Conservation (phyloP, 2,888 invertebrate species). For the Orchestes rusci region DNA sequence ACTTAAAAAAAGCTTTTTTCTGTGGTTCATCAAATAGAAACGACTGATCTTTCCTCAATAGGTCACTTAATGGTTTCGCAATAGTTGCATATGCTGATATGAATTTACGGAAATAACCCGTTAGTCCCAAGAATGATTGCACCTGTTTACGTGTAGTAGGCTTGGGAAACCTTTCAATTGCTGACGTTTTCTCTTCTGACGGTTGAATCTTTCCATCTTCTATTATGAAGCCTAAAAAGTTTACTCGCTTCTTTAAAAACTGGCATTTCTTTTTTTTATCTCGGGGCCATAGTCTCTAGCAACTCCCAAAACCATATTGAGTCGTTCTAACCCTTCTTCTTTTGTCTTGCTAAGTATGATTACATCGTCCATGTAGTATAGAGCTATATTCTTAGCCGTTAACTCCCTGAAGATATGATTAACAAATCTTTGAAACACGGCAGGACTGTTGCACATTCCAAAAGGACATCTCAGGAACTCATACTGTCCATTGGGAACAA, state of each 20-base stretch:
- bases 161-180: slow-evolving; percentile 29
- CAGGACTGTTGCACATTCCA: too few species aligned
- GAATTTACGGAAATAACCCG: slow-evolving; percentile 37
- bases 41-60: slow-evolving; percentile 23
- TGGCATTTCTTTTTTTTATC: slow-evolving; percentile 38
- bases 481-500: slow-evolving; percentile 37
- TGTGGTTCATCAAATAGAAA: slow-evolving; percentile 23
- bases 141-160: slow-evolving; percentile 30
- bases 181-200: slow-evolving; percentile 25
- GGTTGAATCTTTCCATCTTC: slow-evolving; percentile 27
- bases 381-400: slow-evolving; percentile 15
- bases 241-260: slow-evolving; percentile 30
- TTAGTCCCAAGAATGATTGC: slow-evolving; percentile 34
- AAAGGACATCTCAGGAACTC: too few species aligned
- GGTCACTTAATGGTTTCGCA: slow-evolving; percentile 35
- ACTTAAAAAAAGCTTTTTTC: slow-evolving; percentile 17
- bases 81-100: slow-evolving; percentile 33
- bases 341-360: slow-evolving; percentile 26
- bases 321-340: slow-evolving; percentile 19
- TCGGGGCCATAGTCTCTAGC: slow-evolving; percentile 27
- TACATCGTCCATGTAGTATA: slow-evolving; percentile 29
- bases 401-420: too few species aligned
- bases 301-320: slow-evolving; percentile 9
- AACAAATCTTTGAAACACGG: too few species aligned
- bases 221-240: slow-evolving; percentile 26